Conservation (phyloP, 2,113 vertebrate species). For the Chiloscyllium plagiosum region DNA sequence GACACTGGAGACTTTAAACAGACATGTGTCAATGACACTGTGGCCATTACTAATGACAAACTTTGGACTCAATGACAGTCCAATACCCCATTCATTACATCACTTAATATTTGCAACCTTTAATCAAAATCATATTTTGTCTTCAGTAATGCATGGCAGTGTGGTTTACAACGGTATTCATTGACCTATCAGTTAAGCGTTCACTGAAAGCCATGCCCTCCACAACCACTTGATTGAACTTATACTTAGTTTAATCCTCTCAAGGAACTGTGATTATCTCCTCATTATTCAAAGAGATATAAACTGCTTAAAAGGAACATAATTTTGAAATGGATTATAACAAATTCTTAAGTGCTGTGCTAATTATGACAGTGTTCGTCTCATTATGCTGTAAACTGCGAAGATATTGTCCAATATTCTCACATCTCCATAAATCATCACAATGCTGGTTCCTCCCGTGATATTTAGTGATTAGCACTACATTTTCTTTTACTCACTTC, state of each 20-base stretch:
- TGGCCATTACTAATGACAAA: background rate
- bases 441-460: background rate
- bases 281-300: background rate
- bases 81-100: constrained; percentile 11
- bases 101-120: background rate
- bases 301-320: background rate
- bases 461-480: background rate
- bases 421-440: background rate
- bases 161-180: background rate
- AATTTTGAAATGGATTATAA: background rate
- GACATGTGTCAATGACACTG: background rate
- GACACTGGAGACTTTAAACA: background rate
- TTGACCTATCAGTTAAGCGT: constrained; percentile 3
- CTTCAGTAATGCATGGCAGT: background rate
- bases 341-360: background rate
- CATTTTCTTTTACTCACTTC: too few relatives aligned
- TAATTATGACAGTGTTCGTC: background rate
- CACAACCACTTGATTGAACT: background rate
- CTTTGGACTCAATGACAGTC: background rate
- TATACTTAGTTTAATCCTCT: background rate
- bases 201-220: background rate
- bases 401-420: background rate
- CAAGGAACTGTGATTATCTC: background rate
- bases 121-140: background rate
- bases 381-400: background rate